Conservation (phyloP, 2,888 invertebrate species). For the Dioctria rufipes region DNA sequence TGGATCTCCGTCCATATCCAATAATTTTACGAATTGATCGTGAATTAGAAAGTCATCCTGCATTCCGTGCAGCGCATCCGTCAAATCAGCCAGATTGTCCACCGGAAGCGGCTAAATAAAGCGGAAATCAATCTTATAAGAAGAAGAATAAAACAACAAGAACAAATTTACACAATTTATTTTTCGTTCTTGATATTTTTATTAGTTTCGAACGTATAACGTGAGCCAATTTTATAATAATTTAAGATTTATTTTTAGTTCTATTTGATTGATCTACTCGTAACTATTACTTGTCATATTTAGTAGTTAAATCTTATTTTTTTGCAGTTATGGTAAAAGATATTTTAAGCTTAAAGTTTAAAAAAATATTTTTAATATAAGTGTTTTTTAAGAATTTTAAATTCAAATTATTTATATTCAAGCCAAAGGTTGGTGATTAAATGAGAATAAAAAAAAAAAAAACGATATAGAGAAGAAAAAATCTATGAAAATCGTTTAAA, state of each 20-base stretch:
- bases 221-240: slow-evolving; percentile 28
- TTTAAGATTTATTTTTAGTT: slow-evolving; percentile 25
- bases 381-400: slow-evolving; percentile 42
- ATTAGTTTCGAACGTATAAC: slow-evolving; percentile 39
- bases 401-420: slow-evolving; percentile 44
- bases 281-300: slow-evolving; percentile 26
- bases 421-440: slow-evolving; percentile 51
- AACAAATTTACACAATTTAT: neutral
- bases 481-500: neutral
- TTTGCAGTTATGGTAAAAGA: slow-evolving; percentile 24
- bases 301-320: slow-evolving; percentile 12
- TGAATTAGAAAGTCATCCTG: slow-evolving; percentile 88
- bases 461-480: neutral
- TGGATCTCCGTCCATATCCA: slow-evolving; percentile 91
- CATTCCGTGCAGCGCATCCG: slow-evolving; percentile 93
- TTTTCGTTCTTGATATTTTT: slow-evolving; percentile 10
- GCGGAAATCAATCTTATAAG: neutral
- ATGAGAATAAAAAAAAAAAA: slow-evolving; percentile 14
- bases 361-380: slow-evolving; percentile 20
- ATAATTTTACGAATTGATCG: slow-evolving; percentile 90
- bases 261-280: neutral
- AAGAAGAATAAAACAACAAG: neutral
- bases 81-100: slow-evolving; percentile 96
- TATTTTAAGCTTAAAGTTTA: slow-evolving; percentile 45
- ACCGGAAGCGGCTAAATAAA: slow-evolving; percentile 85